A percentile compares a stretch with the other conserved stretches of the same genome.
These are phyloP conservation scores for Picus viridis DNA, from an alignment of 2,797 vertebrate species.

Conservation along the genomic window DNA sequence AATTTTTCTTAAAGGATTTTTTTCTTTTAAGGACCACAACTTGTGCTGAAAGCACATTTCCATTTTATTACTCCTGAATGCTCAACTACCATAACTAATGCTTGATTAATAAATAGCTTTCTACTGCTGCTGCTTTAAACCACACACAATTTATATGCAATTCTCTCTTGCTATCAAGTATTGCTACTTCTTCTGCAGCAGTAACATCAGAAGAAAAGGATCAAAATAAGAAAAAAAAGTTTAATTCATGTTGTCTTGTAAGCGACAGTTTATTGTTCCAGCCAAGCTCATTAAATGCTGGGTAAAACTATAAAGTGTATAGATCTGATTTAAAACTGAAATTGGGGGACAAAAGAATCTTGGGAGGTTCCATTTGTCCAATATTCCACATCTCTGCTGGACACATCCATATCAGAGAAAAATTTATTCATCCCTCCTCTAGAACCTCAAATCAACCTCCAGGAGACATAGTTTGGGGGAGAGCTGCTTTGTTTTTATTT, in stretches of 20 bases:
- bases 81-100: constrained; percentile 76
- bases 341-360: background rate
- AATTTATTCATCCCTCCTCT: background rate
- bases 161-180: background rate
- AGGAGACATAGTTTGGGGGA: background rate
- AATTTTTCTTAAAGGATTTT: constrained; percentile 71
- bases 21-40: constrained; percentile 38
- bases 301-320: background rate
- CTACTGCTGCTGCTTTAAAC: constrained; percentile 41
- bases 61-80: constrained; percentile 78
- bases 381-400: background rate
- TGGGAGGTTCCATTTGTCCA: background rate
- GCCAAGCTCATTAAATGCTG: constrained; percentile 23
- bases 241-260: background rate
- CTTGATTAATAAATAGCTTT: constrained; percentile 66
- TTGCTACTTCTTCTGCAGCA: background rate
- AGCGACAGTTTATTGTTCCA: background rate
- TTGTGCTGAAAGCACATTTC: constrained; percentile 66
- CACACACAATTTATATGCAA: background rate
- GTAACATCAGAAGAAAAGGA: background rate
- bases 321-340: background rate
- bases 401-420: background rate
- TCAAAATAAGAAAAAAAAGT: background rate
- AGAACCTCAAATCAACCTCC: background rate
- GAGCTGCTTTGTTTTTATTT: too few species aligned